Evolutionary conservation across 1,140 invertebrate genomes (phyloP).

Genomic region (Drosophila pectinifera): DNA sequence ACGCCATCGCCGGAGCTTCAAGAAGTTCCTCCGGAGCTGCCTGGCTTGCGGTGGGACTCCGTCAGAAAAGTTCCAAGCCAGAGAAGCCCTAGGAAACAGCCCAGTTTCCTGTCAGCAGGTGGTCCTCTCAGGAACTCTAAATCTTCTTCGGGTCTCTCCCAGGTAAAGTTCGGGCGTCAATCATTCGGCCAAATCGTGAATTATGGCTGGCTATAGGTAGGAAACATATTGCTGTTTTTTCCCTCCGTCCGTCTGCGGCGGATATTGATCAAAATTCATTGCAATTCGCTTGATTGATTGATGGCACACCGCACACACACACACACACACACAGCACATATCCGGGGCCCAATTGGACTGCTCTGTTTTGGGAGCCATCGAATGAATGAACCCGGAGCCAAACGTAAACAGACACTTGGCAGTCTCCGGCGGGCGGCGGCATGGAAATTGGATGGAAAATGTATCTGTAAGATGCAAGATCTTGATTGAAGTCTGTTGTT

Average conservation of each 20-base stretch:
- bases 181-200: constrained; percentile 65
- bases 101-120: constrained; percentile 78
- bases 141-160: constrained; percentile 55
- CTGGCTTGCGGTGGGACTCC: constrained; percentile 24
- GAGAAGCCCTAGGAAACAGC: constrained; percentile 14
- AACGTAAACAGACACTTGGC: constrained; percentile 66
- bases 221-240: constrained; percentile 34
- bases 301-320: constrained; percentile 49
- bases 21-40: constrained; percentile 26
- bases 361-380: constrained; percentile 45
- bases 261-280: constrained; percentile 80
- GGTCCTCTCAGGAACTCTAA: constrained; percentile 74
- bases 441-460: constrained; percentile 20
- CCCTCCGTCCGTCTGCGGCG: constrained; percentile 35
- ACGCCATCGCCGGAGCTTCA: constrained; percentile 21
- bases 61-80: constrained; percentile 36
- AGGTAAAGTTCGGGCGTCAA: constrained; percentile 53
- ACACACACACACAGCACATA: constrained; percentile 29
- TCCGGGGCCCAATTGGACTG: constrained; percentile 48
- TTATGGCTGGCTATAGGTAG: constrained; percentile 51
- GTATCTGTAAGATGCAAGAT: constrained; percentile 24
- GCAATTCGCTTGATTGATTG: constrained; percentile 77
- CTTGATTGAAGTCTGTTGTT: constrained; percentile 57
- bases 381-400: constrained; percentile 53
- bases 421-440: constrained; percentile 23